Base-by-base conservation (phyloP, 1,140 invertebrate species). In the Papilio machaon region DNA sequence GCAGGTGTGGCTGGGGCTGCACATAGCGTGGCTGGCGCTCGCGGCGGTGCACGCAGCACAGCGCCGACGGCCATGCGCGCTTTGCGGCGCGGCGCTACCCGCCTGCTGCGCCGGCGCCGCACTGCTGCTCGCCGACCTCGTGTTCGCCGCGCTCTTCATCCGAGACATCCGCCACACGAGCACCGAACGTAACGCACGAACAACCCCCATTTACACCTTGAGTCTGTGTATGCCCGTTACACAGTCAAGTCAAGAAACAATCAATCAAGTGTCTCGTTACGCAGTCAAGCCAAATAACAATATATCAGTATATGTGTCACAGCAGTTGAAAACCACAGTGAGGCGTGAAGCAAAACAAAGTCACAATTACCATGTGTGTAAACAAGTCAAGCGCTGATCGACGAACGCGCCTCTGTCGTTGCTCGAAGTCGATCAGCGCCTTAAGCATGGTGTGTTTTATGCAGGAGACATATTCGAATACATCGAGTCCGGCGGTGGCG, bases 1-100 rank as follows among this genome's bases (percentile, higher is more conserved):
- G 2, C 82, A 86, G n/a, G 8, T 92, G 9, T 90, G 87, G 89
- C 19, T 92, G 5, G 60, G 83, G 0, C 79, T 92, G 0, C 92
- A 94, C 76, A 78, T 92, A 0, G 9, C 90, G 0, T 94, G 92
- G 92, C 58, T 87, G 15, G 1, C 84, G 1, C 78, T 91, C 15
- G 80, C 86, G 35, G 75, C 90, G 0, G 79, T 83, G 8, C 87
- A 90, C 75, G 2, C 87, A 13, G 85, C 81, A 0, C 87, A 88
- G 23, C 83, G 84, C 0, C 81, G 82, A 11, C 81, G 88, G 0
- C 84, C 87, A 0, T 90, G 85, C 73, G 87, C 86, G 0, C 90
- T 91, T 46, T 92, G 91, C 79, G 79, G 83, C 1, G 79, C 83
- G 0, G 43, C 91, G 0, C 67, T 94, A 2, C 91, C 91, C 0